Conservation (phyloP, 2,797 vertebrate genomes). For the Pyrocephalus nanus region DNA sequence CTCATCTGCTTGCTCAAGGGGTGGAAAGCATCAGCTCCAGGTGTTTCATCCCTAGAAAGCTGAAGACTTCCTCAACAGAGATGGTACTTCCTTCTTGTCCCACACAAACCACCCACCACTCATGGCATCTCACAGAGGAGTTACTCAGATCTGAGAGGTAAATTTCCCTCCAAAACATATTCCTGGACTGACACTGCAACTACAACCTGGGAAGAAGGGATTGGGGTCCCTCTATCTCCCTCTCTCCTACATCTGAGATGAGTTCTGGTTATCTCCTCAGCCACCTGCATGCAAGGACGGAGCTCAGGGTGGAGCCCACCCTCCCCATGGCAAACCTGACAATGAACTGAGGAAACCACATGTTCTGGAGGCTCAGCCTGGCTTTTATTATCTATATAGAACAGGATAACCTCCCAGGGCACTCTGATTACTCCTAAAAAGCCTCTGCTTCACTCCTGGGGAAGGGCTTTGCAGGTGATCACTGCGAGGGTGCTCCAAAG, state of each 20-base stretch:
- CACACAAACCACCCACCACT: not conserved
- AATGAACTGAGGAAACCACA: not conserved
- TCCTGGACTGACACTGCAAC: not conserved
- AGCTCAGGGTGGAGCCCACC: accelerated
- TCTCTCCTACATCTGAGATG: not conserved
- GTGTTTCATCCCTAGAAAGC: not conserved
- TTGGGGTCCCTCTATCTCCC: not conserved
- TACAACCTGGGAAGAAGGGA: not conserved
- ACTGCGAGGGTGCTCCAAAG: not conserved
- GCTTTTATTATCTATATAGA: not conserved
- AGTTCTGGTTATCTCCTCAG: not conserved
- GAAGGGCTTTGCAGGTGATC: not conserved
- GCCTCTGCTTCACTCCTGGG: not conserved
- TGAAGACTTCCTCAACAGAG: not conserved
- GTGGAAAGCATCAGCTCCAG: not conserved
- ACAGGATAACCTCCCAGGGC: not conserved
- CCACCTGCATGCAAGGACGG: not conserved
- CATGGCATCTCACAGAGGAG: not conserved
- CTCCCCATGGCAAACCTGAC: not conserved
- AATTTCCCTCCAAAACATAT: not conserved
- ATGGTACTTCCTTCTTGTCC: not conserved
- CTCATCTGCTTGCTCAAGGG: not conserved
- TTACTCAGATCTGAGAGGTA: not conserved
- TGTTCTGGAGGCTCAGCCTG: not conserved
- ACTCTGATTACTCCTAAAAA: not conserved